A percentile compares a stretch with the other conserved stretches of the same genome.
Evolutionary conservation across 2,113 vertebrate species (phyloP).

Genomic region (Triplophysa tibetana): DNA sequence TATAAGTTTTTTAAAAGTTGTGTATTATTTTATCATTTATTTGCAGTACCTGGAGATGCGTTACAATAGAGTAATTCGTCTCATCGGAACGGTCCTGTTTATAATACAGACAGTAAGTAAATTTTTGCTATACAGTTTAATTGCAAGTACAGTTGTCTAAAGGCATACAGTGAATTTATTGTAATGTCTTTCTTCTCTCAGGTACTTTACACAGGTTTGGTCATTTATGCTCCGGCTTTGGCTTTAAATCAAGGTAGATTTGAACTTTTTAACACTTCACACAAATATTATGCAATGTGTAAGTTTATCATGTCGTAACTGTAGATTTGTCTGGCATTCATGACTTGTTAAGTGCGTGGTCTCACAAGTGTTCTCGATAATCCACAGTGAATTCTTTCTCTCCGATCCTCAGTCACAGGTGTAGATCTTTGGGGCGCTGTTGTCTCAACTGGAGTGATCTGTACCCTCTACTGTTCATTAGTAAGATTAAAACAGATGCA

Average conservation of each 20-base stretch:
- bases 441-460: conserved; percentile 83
- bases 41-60: conserved; percentile 88
- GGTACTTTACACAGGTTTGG: conserved; percentile 93
- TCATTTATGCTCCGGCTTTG: conserved; percentile 93
- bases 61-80: conserved; percentile 81
- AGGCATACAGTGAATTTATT: neutral
- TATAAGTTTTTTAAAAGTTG: too few species aligned
- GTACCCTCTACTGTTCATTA: conserved; percentile 90
- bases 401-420: conserved; percentile 78
- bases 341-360: neutral
- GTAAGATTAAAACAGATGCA: conserved; percentile 66
- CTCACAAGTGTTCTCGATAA: conserved; percentile 16
- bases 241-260: conserved; percentile 91
- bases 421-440: conserved; percentile 87
- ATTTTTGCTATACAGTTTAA: neutral
- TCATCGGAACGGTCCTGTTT: conserved; percentile 82
- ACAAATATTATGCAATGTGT: neutral
- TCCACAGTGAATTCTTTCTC: conserved; percentile 11
- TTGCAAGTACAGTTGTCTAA: neutral
- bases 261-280: neutral
- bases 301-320: neutral
- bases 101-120: conserved; percentile 85
- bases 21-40: conserved; percentile 33
- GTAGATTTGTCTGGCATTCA: neutral
- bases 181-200: conserved; percentile 55